Base-by-base conservation (phyloP, 2,797 vertebrate genomes). In the Fundulus diaphanus region DNA sequence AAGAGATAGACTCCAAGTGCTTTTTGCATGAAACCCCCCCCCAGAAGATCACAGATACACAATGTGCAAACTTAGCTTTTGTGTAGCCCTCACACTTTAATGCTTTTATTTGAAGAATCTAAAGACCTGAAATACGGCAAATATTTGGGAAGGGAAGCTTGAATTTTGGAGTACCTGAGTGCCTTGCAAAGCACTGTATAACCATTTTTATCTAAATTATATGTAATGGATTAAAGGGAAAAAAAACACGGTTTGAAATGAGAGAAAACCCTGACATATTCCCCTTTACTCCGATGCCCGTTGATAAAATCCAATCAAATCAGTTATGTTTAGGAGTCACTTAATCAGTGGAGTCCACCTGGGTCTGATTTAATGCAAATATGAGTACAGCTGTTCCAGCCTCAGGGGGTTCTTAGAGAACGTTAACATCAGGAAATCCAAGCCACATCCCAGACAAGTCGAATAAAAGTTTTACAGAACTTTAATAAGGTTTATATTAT, bases 1-100 rank as follows among this genome's bases (percentile, higher is more conserved):
- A 71, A 63, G 74, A 78, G 81, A 85, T 74, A 74, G 79, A 83
- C 74, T 56, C 79, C 81, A 42, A 65, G 35, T 65, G 22, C 22
- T 42, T 42, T 3, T n/a, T 65, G 9, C 5, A 1, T 11, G 11
- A 52, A 56, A 73, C n/a, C n/a, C n/a, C n/a, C n/a, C n/a, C 72
- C 57, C 59, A 1, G 40, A 72, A 74, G 71, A 75, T 63, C 33
- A 20, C 40, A 77, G 49, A 80, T 31, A 65, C 61, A 65, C 12
- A 24, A 37, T 63, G 33, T 37, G 59, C 24, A 65, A 65, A 6
- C 24, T 9, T n/a, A 15, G 11, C 24, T 65, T 24, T 65, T 65
- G 13, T 65, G 35, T 13, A 40, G 24, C n/a, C 37, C n/a, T 65
- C 24, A 65, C 37, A 65, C 24, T 65, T 42, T 42, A 13, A 40